Evolutionary conservation across 2,888 invertebrate genomes (phyloP).

Genomic region (Perizoma flavofasciatum): DNA sequence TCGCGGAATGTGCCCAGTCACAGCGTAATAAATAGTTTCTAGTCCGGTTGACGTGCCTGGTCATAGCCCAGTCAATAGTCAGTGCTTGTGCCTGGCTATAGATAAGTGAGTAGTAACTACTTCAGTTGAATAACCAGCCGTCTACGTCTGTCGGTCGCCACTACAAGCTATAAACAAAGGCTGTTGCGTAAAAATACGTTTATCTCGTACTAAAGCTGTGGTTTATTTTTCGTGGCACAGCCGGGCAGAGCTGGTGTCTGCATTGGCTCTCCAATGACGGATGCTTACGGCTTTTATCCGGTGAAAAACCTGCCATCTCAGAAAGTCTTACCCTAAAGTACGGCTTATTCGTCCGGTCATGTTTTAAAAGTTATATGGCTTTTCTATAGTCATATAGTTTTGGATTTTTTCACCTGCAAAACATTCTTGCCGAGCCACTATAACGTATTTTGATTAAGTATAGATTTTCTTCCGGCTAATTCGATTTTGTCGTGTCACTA

Average conservation of each 20-base stretch:
- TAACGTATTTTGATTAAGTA: neutral
- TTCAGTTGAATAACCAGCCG: conserved; percentile 81
- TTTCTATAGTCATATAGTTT: neutral
- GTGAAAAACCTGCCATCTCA: too few species aligned
- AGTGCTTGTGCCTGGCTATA: conserved; percentile 45
- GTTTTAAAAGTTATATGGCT: too few species aligned
- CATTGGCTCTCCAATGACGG: neutral
- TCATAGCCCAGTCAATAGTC: neutral
- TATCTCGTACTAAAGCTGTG: conserved; percentile 67
- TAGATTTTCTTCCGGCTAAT: conserved; percentile 6
- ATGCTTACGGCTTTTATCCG: too few species aligned
- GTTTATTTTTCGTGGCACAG: conserved; percentile 70
- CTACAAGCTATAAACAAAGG: conserved; percentile 77
- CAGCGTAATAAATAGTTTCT: conserved; percentile 7
- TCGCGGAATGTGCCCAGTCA: conserved; percentile 72
- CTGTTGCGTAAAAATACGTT: conserved; percentile 81
- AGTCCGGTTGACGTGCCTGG: neutral
- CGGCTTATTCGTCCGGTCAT: too few species aligned
- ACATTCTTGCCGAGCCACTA: too few species aligned
- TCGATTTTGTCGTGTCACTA: conserved; percentile 45
- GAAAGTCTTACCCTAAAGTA: too few species aligned
- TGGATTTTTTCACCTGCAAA: neutral
- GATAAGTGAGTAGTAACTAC: conserved; percentile 5
- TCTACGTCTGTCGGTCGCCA: conserved; percentile 63
- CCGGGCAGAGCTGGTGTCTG: conserved; percentile 33